Evolutionary conservation across 2,113 vertebrate species (phyloP).

Genomic region (Caranx ignobilis): DNA sequence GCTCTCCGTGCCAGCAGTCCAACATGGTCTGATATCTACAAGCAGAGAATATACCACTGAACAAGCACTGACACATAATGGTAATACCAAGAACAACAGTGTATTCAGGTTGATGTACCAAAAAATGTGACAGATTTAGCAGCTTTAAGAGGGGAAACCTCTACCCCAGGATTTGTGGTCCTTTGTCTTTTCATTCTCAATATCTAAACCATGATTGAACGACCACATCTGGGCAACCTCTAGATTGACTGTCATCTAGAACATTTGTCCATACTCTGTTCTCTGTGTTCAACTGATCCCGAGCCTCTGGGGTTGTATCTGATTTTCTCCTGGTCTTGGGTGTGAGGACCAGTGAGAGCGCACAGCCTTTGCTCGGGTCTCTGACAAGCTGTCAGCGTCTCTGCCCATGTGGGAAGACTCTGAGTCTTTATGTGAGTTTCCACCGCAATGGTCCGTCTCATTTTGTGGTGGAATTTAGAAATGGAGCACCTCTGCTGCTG

Average conservation of each 20-base stretch:
- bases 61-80: background rate
- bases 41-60: slow-evolving; percentile 38
- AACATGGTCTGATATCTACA: slow-evolving; percentile 94
- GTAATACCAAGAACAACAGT: background rate
- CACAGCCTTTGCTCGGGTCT: slow-evolving; percentile 41
- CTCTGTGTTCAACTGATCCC: slow-evolving; percentile 14
- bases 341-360: slow-evolving; percentile 59
- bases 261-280: slow-evolving; percentile 21
- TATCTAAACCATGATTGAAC: slow-evolving; percentile 23
- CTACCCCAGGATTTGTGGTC: background rate
- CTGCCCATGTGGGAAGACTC: slow-evolving; percentile 68
- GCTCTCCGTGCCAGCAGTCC: slow-evolving; percentile 92
- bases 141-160: slow-evolving; percentile 2
- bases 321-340: slow-evolving; percentile 43
- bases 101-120: slow-evolving; percentile 5
- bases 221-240: slow-evolving; percentile 44
- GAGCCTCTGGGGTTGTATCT: slow-evolving; percentile 45
- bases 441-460: slow-evolving; percentile 18
- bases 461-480: slow-evolving; percentile 61
- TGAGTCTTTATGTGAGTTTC: slow-evolving; percentile 55
- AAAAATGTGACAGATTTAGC: slow-evolving; percentile 3
- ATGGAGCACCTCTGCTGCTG: slow-evolving; percentile 47
- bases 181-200: slow-evolving; percentile 19
- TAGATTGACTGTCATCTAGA: slow-evolving; percentile 37
- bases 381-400: slow-evolving; percentile 76